Evolutionary conservation across 1,140 invertebrate genomes (phyloP).

Genomic region (Drosophila bifasciata): DNA sequence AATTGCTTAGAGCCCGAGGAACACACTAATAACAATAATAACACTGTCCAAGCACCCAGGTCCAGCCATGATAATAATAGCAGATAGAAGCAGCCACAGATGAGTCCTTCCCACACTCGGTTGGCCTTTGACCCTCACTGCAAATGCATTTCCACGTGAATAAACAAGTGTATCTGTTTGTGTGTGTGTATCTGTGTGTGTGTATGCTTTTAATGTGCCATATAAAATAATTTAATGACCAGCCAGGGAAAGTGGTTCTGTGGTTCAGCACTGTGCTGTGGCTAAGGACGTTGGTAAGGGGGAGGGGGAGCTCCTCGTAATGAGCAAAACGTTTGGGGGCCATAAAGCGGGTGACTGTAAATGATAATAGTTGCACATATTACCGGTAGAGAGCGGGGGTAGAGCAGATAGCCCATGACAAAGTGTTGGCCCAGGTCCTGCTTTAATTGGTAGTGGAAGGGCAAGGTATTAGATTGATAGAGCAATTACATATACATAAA

Average conservation of each 20-base stretch:
- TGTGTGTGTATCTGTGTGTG: constrained; percentile 9
- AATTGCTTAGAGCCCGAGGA: constrained; percentile 68
- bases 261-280: neutral
- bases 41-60: constrained; percentile 19
- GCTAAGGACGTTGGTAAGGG: neutral
- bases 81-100: constrained; percentile 46
- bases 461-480: neutral
- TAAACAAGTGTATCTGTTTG: constrained; percentile 12
- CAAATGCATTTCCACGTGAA: constrained; percentile 46
- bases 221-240: constrained; percentile 80
- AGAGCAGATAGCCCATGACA: constrained; percentile 36
- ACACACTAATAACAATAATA: constrained; percentile 66
- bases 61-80: constrained; percentile 57
- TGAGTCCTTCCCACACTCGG: constrained; percentile 22
- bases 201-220: constrained; percentile 70
- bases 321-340: constrained; percentile 63
- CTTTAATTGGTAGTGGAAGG: constrained; percentile 31
- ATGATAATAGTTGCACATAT: constrained; percentile 59
- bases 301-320: constrained; percentile 38
- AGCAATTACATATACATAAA: neutral
- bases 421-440: constrained; percentile 28
- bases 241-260: constrained; percentile 13
- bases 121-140: constrained; percentile 36
- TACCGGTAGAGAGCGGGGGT: constrained; percentile 19
- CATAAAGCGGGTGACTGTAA: constrained; percentile 51